These are phyloP conservation scores for Corydoras sp. DNA, from an alignment of 2,113 vertebrate genomes.

Conservation along the genomic window DNA sequence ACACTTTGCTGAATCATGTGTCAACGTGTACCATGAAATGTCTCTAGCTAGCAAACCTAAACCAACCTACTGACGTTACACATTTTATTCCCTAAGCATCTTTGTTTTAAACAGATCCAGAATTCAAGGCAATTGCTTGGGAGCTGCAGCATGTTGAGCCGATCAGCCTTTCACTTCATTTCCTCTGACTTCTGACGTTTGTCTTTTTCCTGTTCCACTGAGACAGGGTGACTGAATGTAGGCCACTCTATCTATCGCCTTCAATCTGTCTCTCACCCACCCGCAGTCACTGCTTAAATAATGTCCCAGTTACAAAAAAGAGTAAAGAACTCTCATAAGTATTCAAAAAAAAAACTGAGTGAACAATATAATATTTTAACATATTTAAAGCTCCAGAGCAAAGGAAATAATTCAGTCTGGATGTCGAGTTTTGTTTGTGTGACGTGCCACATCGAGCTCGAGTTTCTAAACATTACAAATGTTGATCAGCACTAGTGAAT, in stretches of 20 bases:
- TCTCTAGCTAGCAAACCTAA: too few species aligned
- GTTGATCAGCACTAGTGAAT: too few species aligned
- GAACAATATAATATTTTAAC: too few species aligned
- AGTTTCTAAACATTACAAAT: too few species aligned
- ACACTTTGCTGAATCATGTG: too few species aligned
- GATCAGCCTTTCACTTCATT: not conserved
- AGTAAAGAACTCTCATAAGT: not conserved
- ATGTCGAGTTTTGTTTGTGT: not conserved
- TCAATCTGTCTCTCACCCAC: conserved; percentile 5
- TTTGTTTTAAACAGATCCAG: not conserved
- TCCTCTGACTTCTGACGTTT: not conserved
- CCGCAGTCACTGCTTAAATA: not conserved
- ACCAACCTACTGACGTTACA: too few species aligned
- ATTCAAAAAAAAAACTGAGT: not conserved
- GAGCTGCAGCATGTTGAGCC: not conserved
- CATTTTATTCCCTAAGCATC: not conserved
- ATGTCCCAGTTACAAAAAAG: not conserved
- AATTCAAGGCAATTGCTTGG: not conserved
- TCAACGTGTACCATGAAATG: too few species aligned
- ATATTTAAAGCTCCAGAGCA: not conserved
- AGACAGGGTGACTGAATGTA: conserved; percentile 19
- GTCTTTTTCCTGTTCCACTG: conserved; percentile 1
- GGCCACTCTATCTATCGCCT: not conserved
- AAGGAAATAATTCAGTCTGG: not conserved
- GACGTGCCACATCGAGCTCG: too few species aligned